Percentiles rank a stretch among this genome's conserved stretches.
These are phyloP conservation scores for Therioaphis trifolii DNA, from an alignment of 2,888 invertebrate genomes.

Conservation along the genomic window DNA sequence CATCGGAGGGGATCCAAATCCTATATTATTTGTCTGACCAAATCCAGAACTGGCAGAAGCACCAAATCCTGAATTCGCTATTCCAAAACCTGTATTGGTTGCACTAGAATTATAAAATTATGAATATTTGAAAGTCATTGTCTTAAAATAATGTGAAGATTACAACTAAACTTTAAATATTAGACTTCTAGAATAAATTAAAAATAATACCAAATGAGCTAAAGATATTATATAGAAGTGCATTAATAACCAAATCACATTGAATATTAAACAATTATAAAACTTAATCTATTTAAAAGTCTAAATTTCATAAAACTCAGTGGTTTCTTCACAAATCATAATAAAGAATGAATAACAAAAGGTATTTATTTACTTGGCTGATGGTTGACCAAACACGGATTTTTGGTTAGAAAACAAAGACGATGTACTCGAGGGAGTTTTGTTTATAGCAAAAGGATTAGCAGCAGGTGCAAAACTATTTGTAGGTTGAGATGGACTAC, in stretches of 20 bases:
- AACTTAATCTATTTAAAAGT: no score
- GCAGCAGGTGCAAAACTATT: conserved; percentile 30
- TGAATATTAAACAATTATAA: no score
- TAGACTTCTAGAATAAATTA: no score
- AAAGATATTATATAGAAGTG: no score
- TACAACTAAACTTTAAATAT: no score
- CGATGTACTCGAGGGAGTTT: conserved; percentile 42
- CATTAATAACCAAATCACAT: no score
- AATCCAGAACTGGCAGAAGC: conserved; percentile 33
- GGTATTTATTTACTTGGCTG: conserved; percentile 40
- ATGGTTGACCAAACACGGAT: conserved; percentile 43
- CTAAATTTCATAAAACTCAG: no score
- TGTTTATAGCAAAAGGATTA: conserved; percentile 55
- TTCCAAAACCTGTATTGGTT: conserved; percentile 48
- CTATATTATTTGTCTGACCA: conserved; percentile 53
- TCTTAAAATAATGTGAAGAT: no score
- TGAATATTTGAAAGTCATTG: not conserved
- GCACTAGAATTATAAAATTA: conserved; percentile 25
- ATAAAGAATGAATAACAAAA: no score
- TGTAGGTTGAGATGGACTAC: conserved; percentile 49
- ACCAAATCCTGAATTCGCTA: conserved; percentile 49
- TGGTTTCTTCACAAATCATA: no score
- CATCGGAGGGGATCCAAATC: conserved; percentile 48
- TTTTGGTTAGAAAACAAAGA: conserved; percentile 54
- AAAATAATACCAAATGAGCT: no score